phyloP scores from a whole-genome alignment of 2,797 vertebrate genomes.

The Yasuhikotakia modesta region DNA sequence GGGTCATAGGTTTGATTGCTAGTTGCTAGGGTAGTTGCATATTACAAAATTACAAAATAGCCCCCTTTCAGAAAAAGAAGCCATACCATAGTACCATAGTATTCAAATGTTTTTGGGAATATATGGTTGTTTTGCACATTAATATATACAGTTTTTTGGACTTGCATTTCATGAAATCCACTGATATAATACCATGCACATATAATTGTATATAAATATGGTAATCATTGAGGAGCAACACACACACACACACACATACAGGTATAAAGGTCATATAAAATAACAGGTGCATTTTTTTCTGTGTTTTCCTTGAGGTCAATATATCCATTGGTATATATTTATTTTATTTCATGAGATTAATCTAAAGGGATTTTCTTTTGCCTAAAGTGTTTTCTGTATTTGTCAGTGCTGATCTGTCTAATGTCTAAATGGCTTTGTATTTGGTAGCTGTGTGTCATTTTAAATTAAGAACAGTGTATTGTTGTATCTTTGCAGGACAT shows the following conservation, averaged over 20 bases:
- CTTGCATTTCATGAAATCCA: too few species aligned
- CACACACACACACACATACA: too few species aligned
- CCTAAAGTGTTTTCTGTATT: not conserved
- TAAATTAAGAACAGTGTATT: not conserved
- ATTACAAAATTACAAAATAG: too few species aligned
- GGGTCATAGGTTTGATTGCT: not conserved
- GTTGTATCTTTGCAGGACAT: not conserved
- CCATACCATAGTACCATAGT: too few species aligned
- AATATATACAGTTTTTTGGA: too few species aligned
- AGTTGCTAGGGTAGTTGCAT: too few species aligned
- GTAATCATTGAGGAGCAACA: too few species aligned
- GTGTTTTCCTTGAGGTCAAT: not conserved
- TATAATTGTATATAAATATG: too few species aligned
- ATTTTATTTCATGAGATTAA: not conserved
- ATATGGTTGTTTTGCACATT: too few species aligned
- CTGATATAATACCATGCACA: too few species aligned
- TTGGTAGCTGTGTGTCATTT: not conserved
- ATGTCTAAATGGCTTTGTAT: not conserved
- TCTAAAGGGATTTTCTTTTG: conserved; percentile 1
- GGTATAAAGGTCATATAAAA: not conserved
- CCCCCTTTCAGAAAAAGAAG: too few species aligned
- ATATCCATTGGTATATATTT: not conserved
- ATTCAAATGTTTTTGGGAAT: too few species aligned
- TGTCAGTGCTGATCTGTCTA: not conserved
- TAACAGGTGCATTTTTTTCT: not conserved